Conservation (phyloP, 1,140 invertebrate species). For the Caenorhabditis brenneri region DNA sequence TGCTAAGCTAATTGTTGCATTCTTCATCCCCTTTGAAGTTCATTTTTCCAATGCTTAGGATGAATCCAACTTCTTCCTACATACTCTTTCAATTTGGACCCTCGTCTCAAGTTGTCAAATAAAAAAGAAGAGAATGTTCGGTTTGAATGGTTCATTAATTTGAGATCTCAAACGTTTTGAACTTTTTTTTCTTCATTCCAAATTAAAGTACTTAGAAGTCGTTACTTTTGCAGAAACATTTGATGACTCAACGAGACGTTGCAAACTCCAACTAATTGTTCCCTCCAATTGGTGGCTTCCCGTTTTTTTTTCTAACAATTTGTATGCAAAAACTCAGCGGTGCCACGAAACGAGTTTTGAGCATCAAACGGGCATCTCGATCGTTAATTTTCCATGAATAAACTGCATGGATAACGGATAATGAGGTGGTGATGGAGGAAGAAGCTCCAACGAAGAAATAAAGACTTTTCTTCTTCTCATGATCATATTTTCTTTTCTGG, state of each 20-base stretch:
- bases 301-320: neutral
- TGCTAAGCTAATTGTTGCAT: no score
- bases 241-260: neutral
- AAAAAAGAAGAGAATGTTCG: no score
- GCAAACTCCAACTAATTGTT: neutral
- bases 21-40: no score
- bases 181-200: neutral
- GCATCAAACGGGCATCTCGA: constrained; percentile 2
- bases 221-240: constrained; percentile 1
- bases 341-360: neutral
- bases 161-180: no score
- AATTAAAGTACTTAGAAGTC: neutral
- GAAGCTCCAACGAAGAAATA: neutral
- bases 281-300: neutral
- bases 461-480: neutral
- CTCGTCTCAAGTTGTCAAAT: no score
- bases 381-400: constrained; percentile 33
- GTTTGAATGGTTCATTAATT: no score
- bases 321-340: constrained; percentile 30
- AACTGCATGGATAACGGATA: constrained; percentile 27
- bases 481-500: neutral
- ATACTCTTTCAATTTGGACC: no score
- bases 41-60: no score
- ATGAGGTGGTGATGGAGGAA: constrained; percentile 8
- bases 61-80: no score